Evolutionary conservation across 2,888 invertebrate species (phyloP).

Genomic region (Mamestra brassicae): DNA sequence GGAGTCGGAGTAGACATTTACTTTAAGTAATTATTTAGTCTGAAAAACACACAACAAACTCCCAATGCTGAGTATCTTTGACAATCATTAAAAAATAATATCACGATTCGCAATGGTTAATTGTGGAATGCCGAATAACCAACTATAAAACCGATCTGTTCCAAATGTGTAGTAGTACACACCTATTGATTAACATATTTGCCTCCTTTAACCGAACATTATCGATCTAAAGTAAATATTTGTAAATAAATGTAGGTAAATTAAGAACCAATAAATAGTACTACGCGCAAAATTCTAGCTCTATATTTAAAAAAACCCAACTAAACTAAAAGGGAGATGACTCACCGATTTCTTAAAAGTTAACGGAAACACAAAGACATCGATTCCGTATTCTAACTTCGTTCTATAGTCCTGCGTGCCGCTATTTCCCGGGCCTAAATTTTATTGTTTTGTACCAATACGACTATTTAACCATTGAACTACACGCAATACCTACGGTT

Average conservation of each 20-base stretch:
- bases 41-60: neutral
- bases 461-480: slow-evolving; percentile 16
- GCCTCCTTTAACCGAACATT: neutral
- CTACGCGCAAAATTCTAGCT: neutral
- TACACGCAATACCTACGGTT: slow-evolving; percentile 43
- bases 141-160: slow-evolving; percentile 31
- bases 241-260: slow-evolving; percentile 5
- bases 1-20: slow-evolving; percentile 12
- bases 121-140: slow-evolving; percentile 23
- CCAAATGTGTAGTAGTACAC: neutral
- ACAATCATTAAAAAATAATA: slow-evolving; percentile 39
- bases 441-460: slow-evolving; percentile 43
- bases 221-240: neutral
- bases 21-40: neutral
- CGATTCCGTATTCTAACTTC: slow-evolving; percentile 48
- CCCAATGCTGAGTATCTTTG: slow-evolving; percentile 3
- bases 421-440: slow-evolving; percentile 23
- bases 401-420: slow-evolving; percentile 42
- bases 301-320: neutral
- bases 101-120: slow-evolving; percentile 34
- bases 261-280: neutral
- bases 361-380: slow-evolving; percentile 10
- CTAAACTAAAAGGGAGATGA: neutral
- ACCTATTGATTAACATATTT: slow-evolving; percentile 28
- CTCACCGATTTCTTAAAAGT: slow-evolving; percentile 22